phyloP scores from a whole-genome alignment of 1,140 invertebrate genomes.

The Archivesica marissinica region DNA sequence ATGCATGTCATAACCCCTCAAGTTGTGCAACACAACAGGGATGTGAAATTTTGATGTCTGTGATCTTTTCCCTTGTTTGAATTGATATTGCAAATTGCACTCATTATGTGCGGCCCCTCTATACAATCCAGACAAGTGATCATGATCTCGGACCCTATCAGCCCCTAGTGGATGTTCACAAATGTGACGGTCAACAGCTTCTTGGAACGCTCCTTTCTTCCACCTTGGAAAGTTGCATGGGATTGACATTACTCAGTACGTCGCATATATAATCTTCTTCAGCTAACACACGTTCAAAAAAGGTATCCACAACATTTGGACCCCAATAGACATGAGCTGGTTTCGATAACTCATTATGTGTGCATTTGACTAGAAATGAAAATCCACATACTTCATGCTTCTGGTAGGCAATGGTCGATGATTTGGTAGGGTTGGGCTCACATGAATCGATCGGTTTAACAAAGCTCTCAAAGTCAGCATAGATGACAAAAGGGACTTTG shows the following conservation, averaged over 20 bases:
- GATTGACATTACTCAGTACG: background rate
- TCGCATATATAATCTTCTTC: constrained; percentile 1
- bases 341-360: background rate
- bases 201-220: constrained; percentile 3
- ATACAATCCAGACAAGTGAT: constrained; percentile 38
- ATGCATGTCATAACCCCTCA: constrained; percentile 65
- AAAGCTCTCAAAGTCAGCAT: constrained; percentile 59
- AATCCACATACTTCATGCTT: constrained; percentile 39
- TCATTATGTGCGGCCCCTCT: constrained; percentile 16
- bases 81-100: constrained; percentile 14
- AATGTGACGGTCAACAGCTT: constrained; percentile 32
- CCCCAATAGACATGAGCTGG: constrained; percentile 4
- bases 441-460: constrained; percentile 37
- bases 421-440: background rate
- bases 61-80: constrained; percentile 43
- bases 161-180: constrained; percentile 18
- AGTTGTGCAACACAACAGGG: constrained; percentile 83
- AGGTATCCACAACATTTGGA: constrained; percentile 28
- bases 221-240: background rate
- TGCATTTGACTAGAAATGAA: background rate
- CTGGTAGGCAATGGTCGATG: constrained; percentile 35
- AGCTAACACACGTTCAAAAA: background rate
- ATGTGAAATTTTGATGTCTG: constrained; percentile 56
- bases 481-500: constrained; percentile 53
- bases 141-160: constrained; percentile 39